Evolutionary conservation across 2,888 invertebrate genomes (phyloP).

Genomic region (Matsumyia berberina): DNA sequence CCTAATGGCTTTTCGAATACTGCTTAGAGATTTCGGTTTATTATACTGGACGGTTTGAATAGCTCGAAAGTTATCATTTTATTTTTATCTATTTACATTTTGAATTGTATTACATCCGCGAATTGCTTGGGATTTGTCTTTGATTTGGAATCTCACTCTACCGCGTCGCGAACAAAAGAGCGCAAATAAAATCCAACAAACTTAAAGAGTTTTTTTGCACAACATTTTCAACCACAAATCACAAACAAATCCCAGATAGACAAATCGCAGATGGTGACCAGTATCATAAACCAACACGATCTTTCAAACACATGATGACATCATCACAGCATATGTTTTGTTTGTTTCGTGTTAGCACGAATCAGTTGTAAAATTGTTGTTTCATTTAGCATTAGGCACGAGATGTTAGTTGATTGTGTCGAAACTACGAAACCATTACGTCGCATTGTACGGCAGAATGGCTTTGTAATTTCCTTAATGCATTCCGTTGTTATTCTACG

Average conservation of each 20-base stretch:
- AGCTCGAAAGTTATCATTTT: constrained; percentile 58
- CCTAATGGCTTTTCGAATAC: constrained; percentile 85
- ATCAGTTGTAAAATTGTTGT: constrained; percentile 83
- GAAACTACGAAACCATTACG: constrained; percentile 40
- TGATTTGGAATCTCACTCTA: constrained; percentile 6
- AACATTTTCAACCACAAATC: background rate
- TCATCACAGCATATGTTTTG: constrained; percentile 78
- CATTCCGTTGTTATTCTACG: constrained; percentile 78
- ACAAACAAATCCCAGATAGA: constrained; percentile 30
- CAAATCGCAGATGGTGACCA: constrained; percentile 78
- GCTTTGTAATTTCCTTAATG: constrained; percentile 77
- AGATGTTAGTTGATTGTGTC: constrained; percentile 32
- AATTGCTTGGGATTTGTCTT: constrained; percentile 58
- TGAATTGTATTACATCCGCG: constrained; percentile 65
- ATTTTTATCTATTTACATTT: constrained; percentile 64
- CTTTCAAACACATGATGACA: constrained; percentile 75
- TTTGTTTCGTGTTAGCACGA: constrained; percentile 82
- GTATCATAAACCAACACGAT: constrained; percentile 83
- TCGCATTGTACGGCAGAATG: constrained; percentile 38
- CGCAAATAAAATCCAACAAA: constrained; percentile 1
- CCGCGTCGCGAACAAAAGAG: background rate
- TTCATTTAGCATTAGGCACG: constrained; percentile 61
- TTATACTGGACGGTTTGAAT: constrained; percentile 82
- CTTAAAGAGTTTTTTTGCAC: background rate
- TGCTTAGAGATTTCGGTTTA: constrained; percentile 85